Evolutionary conservation across 2,797 vertebrate species (phyloP).

Genomic region (Danio aesculapii): DNA sequence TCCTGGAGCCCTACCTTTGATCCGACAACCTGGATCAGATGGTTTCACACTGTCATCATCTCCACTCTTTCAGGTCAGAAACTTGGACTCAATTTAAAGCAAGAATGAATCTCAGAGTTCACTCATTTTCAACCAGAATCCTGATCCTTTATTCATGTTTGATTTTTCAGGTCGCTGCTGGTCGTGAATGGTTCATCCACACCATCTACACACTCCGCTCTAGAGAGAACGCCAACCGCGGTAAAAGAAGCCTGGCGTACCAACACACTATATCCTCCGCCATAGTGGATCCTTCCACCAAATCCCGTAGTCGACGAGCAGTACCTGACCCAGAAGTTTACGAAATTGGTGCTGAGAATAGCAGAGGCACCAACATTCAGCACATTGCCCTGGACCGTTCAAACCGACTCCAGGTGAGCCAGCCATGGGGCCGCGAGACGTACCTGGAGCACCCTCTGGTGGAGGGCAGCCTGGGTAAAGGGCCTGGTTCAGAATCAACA

Average conservation of each 20-base stretch:
- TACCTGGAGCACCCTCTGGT: constrained; percentile 69
- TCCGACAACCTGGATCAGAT: constrained; percentile 79
- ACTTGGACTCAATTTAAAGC: not conserved
- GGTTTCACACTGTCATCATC: constrained; percentile 82
- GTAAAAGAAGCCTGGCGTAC: constrained; percentile 82
- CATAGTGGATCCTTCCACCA: constrained; percentile 16
- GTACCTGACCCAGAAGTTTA: constrained; percentile 60
- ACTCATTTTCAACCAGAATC: not conserved
- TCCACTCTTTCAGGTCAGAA: constrained; percentile 82
- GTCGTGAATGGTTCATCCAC: constrained; percentile 83
- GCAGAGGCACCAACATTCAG: constrained; percentile 82
- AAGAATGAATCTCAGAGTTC: not conserved
- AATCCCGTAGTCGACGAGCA: constrained; percentile 64
- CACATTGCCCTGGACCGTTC: constrained; percentile 76
- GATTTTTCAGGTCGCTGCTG: constrained; percentile 80
- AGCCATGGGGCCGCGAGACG: constrained; percentile 66
- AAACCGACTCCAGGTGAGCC: constrained; percentile 72
- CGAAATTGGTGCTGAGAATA: constrained; percentile 78
- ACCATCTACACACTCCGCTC: constrained; percentile 80
- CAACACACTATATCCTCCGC: constrained; percentile 71
- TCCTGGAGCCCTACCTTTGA: constrained; percentile 73
- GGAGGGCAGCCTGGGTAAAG: constrained; percentile 73
- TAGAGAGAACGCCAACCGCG: constrained; percentile 77
- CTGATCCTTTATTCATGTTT: not conserved
- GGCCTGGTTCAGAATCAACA: constrained; percentile 61